Percentiles rank a stretch among this genome's conserved stretches.
Evolutionary conservation across 2,113 vertebrate species (phyloP).

Genomic region (Lamprotornis superbus): DNA sequence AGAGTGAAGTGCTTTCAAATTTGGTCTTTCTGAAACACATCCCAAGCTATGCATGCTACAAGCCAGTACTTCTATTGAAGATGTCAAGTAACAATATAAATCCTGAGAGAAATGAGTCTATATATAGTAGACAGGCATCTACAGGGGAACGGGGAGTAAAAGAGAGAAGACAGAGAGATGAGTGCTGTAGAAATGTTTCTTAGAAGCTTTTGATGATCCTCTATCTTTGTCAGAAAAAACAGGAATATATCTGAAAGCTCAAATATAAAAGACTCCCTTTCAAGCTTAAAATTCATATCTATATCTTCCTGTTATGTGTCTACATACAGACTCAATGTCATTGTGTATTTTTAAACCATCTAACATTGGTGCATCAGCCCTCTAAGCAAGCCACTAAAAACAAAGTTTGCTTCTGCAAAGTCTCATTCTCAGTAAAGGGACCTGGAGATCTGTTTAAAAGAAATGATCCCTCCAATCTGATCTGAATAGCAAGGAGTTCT

Average conservation of each 20-base stretch:
- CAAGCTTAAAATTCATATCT: neutral
- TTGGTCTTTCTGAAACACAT: neutral
- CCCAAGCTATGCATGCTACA: neutral
- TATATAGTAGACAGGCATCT: slow-evolving; percentile 13
- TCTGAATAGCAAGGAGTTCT: neutral
- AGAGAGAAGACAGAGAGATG: slow-evolving; percentile 18
- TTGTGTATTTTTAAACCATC: neutral
- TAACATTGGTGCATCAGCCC: neutral
- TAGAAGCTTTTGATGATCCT: slow-evolving; percentile 1
- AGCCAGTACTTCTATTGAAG: neutral
- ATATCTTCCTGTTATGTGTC: neutral
- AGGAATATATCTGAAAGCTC: slow-evolving; percentile 19
- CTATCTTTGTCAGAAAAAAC: slow-evolving; percentile 33
- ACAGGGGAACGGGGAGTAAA: neutral
- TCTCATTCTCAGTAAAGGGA: neutral
- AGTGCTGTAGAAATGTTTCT: slow-evolving; percentile 21
- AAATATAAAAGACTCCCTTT: neutral
- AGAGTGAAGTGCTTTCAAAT: neutral
- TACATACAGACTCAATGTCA: neutral
- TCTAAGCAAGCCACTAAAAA: neutral
- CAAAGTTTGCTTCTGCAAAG: neutral
- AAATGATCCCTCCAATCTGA: neutral
- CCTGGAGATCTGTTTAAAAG: neutral
- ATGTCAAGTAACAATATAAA: slow-evolving; percentile 26
- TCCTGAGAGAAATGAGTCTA: neutral